Percentiles rank a stretch among this genome's conserved stretches.
Conservation (phyloP, 1,140 invertebrate species). For the Heliothis virescens region DNA sequence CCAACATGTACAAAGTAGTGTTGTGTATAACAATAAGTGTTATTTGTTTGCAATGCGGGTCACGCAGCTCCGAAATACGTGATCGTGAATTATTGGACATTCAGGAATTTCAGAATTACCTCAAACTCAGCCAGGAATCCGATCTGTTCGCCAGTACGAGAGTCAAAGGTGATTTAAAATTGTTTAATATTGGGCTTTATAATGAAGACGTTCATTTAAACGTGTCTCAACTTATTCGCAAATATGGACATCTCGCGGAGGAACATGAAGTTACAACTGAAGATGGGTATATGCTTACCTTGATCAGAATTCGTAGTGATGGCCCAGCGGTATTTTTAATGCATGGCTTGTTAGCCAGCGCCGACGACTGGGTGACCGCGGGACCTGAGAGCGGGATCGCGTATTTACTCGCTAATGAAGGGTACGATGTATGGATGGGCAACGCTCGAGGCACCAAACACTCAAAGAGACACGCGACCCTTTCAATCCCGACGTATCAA, state of each 20-base stretch:
- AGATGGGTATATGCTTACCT: conserved; percentile 86
- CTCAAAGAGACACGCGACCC: conserved; percentile 84
- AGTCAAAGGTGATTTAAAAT: not conserved
- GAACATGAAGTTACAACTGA: conserved; percentile 82
- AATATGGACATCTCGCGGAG: conserved; percentile 86
- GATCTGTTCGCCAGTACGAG: conserved; percentile 1
- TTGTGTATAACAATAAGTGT: conserved; percentile 3
- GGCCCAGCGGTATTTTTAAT: conserved; percentile 82
- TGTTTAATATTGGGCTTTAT: not conserved
- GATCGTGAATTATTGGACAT: conserved; percentile 17
- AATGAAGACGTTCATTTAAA: conserved; percentile 40
- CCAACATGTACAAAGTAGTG: not conserved
- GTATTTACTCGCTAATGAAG: conserved; percentile 72
- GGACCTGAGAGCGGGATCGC: conserved; percentile 81
- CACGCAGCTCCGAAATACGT: not conserved
- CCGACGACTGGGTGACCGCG: conserved; percentile 85
- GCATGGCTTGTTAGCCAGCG: conserved; percentile 87
- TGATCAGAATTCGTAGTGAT: conserved; percentile 82
- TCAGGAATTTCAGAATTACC: conserved; percentile 20
- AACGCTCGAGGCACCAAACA: conserved; percentile 90
- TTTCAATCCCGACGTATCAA: conserved; percentile 64
- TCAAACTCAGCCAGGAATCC: not conserved
- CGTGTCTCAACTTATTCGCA: conserved; percentile 39
- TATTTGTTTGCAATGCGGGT: not conserved
- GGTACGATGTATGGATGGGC: conserved; percentile 91